Percentiles rank a stretch among this genome's conserved stretches.
These are phyloP conservation scores for Nymphicus hollandicus DNA, from an alignment of 2,113 vertebrate species.

Conservation along the genomic window DNA sequence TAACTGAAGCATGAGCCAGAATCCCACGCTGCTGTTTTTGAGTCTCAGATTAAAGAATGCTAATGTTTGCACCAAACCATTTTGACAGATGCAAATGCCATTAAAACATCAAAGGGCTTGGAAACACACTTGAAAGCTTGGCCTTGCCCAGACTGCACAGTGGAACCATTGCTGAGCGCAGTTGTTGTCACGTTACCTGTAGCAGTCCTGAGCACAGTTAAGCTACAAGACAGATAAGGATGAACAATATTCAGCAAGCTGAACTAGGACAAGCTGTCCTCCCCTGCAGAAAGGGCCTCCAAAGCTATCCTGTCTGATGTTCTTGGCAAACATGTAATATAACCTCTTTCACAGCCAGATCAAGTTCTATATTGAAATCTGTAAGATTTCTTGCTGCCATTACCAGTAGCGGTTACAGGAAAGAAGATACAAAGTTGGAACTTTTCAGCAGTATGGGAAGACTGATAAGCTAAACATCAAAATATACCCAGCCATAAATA, in stretches of 20 bases:
- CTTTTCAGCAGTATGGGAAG: background rate
- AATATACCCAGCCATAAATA: background rate
- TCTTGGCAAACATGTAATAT: background rate
- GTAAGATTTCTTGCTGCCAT: background rate
- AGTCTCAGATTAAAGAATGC: constrained; percentile 13
- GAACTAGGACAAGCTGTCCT: background rate
- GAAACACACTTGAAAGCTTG: constrained; percentile 24
- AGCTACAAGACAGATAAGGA: background rate
- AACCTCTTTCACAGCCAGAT: background rate
- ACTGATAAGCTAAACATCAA: background rate
- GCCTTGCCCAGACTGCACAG: background rate
- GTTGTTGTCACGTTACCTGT: background rate
- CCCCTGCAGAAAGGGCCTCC: background rate
- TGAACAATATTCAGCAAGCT: background rate
- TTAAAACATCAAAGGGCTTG: constrained; percentile 40
- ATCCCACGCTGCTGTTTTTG: constrained; percentile 4
- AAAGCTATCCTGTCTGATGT: background rate
- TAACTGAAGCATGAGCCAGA: background rate
- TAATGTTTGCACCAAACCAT: constrained; percentile 24
- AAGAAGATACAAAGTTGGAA: background rate
- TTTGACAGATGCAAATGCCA: constrained; percentile 47
- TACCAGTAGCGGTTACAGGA: background rate
- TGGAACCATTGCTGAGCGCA: background rate
- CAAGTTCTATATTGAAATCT: background rate
- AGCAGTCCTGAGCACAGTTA: background rate